Base-by-base conservation (phyloP, 2,797 vertebrate genomes). In the Gymnoscopelus braueri region DNA sequence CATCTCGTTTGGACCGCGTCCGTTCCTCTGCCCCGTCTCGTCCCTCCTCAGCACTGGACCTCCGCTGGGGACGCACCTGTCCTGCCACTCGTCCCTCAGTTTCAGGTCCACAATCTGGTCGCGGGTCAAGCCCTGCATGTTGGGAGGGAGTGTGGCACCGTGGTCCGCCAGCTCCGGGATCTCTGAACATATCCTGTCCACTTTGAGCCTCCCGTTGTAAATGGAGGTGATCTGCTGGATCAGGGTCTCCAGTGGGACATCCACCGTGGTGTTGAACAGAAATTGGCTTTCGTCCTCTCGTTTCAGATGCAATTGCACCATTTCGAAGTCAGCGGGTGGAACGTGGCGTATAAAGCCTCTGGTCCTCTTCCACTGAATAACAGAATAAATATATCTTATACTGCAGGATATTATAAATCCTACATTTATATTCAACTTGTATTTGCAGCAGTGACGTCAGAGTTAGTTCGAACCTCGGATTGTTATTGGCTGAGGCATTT, bases 101-200 rank as follows among this genome's bases (percentile, higher is more conserved):
- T 95, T 96, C 81, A 98, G 88, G 1, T 99, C 97, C 78, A 86
- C 71, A 0, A 97, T 89, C 91, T 99, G 97, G 52, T 99, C 97
- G 1, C 96, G 96, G 0, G 96, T 96, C 81, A 99, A 90, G 4
- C 97, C 98, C 89, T 99, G 98, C 96, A 99, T 99, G 73, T 97
- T 96, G 7, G 94, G 94, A 0, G 97, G 96, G 64, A 98, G 90
- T 1, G 91, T 91, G 75, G 95, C 19, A 3, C 98, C 98, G 9
- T 99, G 97, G 50, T 97, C 96, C 26, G 95, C 95, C 59, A 98
- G 89, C 71, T 97, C 95, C 57, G 90, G 87, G 78, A 98, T 94
- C 89, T 98, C 97, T 99, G 94, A 87, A 80, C 96, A 98, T 62
- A 98, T 77, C 35, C 96, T 87, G 60, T 96, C 94, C 84, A 97